Evolutionary conservation across 2,888 invertebrate genomes (phyloP), one percentile per base, ranked within the genome.

Genomic region (Drosophila putrida): DNA sequence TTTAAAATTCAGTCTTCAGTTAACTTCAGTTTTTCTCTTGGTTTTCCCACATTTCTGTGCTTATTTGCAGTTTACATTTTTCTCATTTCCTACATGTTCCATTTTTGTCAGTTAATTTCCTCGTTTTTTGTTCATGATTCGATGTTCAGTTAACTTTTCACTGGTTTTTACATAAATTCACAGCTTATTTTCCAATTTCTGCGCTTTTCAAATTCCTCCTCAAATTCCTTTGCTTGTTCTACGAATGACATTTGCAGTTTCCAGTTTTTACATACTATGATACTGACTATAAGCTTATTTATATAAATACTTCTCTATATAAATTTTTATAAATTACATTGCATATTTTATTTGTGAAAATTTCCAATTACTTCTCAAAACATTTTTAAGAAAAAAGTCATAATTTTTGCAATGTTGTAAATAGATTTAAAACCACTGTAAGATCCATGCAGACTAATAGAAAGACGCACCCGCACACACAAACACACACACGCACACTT

Each of bases 361-460:
- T 20, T 49, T 15, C 31, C n/a, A 28, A 28, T 4, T 5, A 9
- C 20, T 49, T 50, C 15, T 33, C 10, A 47, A 8, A 8, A 9
- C 6, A 31, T 0, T 31, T 6, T 8, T 31, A 31, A 3, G 9
- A 31, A 31, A 6, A 2, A 11, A 15, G 33, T 6, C 33, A 10
- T 10, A 13, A 13, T 33, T 43, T 20, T 44, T 27, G 11, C 4
- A 8, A 20, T 35, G 15, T 28, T 39, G 28, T 13, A 39, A 50
- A 63, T 50, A 13, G 25, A 35, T 6, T 13, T 55, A 5, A 4
- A n/a, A 27, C 51, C 71, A 70, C 65, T 65, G 70, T 70, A 8
- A 49, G 11, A 33, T 44, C 5, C 31, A 39, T 44, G 50, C 38
- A 38, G 43, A 39, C 38, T 49, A 33, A 35, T 33, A 11, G 4